Base-by-base conservation (phyloP, 2,888 invertebrate species). In the Diplazon laetatorius region DNA sequence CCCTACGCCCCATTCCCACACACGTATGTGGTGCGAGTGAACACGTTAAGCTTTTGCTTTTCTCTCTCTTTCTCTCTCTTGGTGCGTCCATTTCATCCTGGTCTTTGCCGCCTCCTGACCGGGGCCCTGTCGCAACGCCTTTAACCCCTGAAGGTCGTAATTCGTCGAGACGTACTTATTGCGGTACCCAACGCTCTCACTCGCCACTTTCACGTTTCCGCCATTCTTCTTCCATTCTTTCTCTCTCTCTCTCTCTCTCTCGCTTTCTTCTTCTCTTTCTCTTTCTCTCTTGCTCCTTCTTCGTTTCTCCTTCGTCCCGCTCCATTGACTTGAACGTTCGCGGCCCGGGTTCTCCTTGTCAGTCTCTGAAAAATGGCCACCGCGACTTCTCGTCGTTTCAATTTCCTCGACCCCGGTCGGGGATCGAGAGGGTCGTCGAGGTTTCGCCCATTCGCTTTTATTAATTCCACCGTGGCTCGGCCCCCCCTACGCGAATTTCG, bases 131-230 rank as follows among this genome's bases (percentile, higher is more conserved):
- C 55, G 52, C 66, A 50, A 66, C 66, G 57, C 63, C 63, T 73
- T 65, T 65, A 52, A 57, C 71, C 52, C 57, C 60, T 18, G 46
- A 30, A 60, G 55, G 60, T 35, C 72, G 55, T 77, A 68, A 71
- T 73, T 73, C 65, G 71, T 60, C 60, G 30, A 62, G 72, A 72
- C 73, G 71, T 73, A 66, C 66, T 66, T 66, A 66, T 66, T 66
- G 66, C 66, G 52, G 66, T 66, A 25, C 66, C 52, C 65, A n/a
- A n/a, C n/a, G 37, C 57, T 48, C 70, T 55, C 39, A 20, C 48
- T 78, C 69, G 74, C 71, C 75, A 80, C 80, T 80, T 80, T 78
- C 82, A 81, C 77, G 78, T 80, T 76, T 66, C 72, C 62, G 14
- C 16, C 46, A 66, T 37, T 57, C 50, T 63, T 68, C 50, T 52